Evolutionary conservation across 2,888 invertebrate genomes (phyloP).

Genomic region (Malthinus seriepunctatus): DNA sequence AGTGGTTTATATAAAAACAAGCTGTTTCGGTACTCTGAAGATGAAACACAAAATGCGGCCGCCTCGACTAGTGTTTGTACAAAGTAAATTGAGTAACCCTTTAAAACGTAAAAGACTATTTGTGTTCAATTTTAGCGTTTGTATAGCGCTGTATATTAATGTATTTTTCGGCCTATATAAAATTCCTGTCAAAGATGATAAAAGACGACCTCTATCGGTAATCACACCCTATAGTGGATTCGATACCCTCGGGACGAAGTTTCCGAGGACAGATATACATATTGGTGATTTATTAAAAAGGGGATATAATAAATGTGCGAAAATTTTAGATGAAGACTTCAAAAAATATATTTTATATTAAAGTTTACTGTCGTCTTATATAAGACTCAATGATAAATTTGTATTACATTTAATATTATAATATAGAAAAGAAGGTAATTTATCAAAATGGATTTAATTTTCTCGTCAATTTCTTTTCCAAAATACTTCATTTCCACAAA

Average conservation of each 20-base stretch:
- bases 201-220: constrained; percentile 22
- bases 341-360: constrained; percentile 18
- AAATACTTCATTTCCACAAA: not conserved
- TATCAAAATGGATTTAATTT: constrained; percentile 6
- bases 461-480: not conserved
- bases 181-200: constrained; percentile 20
- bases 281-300: constrained; percentile 24
- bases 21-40: constrained; percentile 8
- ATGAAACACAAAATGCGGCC: constrained; percentile 6
- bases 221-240: constrained; percentile 18
- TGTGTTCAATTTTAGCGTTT: constrained; percentile 10
- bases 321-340: constrained; percentile 19
- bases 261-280: constrained; percentile 19
- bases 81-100: constrained; percentile 4
- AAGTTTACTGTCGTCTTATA: constrained; percentile 19
- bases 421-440: constrained; percentile 3
- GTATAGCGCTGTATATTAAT: constrained; percentile 11
- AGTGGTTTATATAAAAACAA: constrained; percentile 14
- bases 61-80: constrained; percentile 2
- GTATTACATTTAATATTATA: constrained; percentile 7
- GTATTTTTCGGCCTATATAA: constrained; percentile 13
- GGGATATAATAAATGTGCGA: constrained; percentile 20
- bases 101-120: constrained; percentile 8
- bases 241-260: constrained; percentile 20
- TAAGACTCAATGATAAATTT: constrained; percentile 8